A percentile compares a stretch with the other conserved stretches of the same genome.
phyloP scores from a whole-genome alignment of 2,888 invertebrate genomes.

The Helleia helle region DNA sequence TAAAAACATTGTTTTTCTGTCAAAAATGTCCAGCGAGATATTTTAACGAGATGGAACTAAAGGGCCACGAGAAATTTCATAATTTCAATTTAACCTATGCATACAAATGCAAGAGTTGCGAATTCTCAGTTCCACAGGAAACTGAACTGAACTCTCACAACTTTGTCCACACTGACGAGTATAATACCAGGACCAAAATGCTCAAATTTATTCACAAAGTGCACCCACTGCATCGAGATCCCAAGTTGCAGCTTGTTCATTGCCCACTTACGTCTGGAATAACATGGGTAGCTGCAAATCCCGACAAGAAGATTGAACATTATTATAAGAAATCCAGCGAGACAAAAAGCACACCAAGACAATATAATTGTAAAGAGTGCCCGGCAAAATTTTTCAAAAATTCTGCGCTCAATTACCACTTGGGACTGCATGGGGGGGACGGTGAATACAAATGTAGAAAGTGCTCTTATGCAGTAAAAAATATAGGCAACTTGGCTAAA shows the following conservation, averaged over 20 bases:
- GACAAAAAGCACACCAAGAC: slow-evolving; percentile 45
- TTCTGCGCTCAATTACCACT: slow-evolving; percentile 80
- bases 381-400: slow-evolving; percentile 83
- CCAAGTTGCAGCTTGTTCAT: slow-evolving; percentile 64
- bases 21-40: slow-evolving; percentile 89
- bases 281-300: slow-evolving; percentile 59
- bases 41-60: slow-evolving; percentile 82
- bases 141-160: slow-evolving; percentile 79
- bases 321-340: slow-evolving; percentile 36
- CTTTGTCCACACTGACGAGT: slow-evolving; percentile 83
- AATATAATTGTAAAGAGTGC: slow-evolving; percentile 76
- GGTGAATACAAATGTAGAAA: slow-evolving; percentile 79
- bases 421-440: slow-evolving; percentile 77
- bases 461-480: slow-evolving; percentile 81
- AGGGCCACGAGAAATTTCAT: slow-evolving; percentile 82
- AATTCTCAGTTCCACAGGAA: slow-evolving; percentile 82
- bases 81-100: slow-evolving; percentile 71
- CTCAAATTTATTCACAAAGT: slow-evolving; percentile 78
- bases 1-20: slow-evolving; percentile 80
- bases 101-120: slow-evolving; percentile 83
- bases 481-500: slow-evolving; percentile 78
- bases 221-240: slow-evolving; percentile 78
- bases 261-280: slow-evolving; percentile 39
- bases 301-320: slow-evolving; percentile 33
- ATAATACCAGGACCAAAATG: slow-evolving; percentile 83